phyloP scores from a whole-genome alignment of 2,888 invertebrate genomes.

The Clunio marinus region DNA sequence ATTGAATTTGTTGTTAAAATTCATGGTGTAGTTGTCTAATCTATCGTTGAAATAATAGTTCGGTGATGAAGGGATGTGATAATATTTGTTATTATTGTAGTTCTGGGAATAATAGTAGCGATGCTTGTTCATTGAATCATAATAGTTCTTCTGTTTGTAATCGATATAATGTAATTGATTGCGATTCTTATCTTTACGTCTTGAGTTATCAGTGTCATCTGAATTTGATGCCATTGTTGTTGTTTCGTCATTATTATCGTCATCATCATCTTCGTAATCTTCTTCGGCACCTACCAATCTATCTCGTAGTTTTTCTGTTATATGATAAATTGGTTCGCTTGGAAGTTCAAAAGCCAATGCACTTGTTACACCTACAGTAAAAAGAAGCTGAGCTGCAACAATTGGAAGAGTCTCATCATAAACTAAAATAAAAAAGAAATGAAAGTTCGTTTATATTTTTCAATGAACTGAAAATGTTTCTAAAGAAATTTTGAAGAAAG shows the following conservation, averaged over 20 bases:
- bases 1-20: constrained; percentile 5
- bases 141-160: constrained; percentile 21
- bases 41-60: constrained; percentile 18
- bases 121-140: constrained; percentile 31
- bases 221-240: not conserved
- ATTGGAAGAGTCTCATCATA: constrained; percentile 49
- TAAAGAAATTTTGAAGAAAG: too few species aligned
- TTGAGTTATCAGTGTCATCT: not conserved
- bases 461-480: too few species aligned
- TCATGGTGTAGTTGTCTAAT: constrained; percentile 20
- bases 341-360: constrained; percentile 75
- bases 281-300: not conserved
- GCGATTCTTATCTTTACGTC: constrained; percentile 29
- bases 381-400: constrained; percentile 51
- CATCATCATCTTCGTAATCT: not conserved
- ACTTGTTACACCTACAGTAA: constrained; percentile 67
- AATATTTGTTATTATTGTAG: constrained; percentile 13
- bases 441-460: too few species aligned
- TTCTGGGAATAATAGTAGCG: constrained; percentile 23
- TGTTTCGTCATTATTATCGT: not conserved
- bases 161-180: constrained; percentile 24
- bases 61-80: constrained; percentile 9
- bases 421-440: constrained; percentile 41
- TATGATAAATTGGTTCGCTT: constrained; percentile 53
- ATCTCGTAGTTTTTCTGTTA: constrained; percentile 35